Evolutionary conservation across 2,113 vertebrate species (phyloP).

Genomic region (Puffinus mauretanicus): DNA sequence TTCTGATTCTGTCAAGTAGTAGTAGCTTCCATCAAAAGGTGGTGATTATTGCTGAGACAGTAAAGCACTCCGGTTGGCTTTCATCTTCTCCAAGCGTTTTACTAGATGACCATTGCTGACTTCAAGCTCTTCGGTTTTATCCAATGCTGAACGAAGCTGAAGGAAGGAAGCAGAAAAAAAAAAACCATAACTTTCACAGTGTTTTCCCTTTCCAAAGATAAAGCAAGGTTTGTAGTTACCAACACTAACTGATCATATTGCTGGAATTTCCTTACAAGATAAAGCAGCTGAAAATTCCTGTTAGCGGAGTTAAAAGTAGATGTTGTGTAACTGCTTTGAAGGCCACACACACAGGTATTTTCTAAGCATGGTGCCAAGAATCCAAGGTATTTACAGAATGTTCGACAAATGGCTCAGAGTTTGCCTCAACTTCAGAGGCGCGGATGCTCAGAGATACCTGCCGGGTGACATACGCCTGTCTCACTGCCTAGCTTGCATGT

Average conservation of each 20-base stretch:
- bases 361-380: background rate
- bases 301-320: background rate
- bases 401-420: background rate
- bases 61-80: constrained; percentile 84
- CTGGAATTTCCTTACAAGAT: background rate
- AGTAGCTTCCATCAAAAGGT: background rate
- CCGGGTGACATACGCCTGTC: background rate
- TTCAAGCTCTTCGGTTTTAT: constrained; percentile 93
- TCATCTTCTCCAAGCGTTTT: constrained; percentile 95
- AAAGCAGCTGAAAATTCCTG: background rate
- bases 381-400: background rate
- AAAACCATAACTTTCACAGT: background rate
- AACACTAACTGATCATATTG: background rate
- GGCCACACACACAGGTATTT: background rate
- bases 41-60: constrained; percentile 82
- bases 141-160: constrained; percentile 90
- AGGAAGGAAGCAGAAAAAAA: background rate
- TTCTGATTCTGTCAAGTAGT: background rate
- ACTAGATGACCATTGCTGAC: constrained; percentile 91
- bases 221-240: background rate
- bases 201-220: background rate
- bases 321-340: background rate
- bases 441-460: background rate
- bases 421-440: background rate
- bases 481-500: background rate